A percentile compares a stretch with the other conserved stretches of the same genome.
phyloP scores from a whole-genome alignment of 2,113 vertebrate genomes.

The Epinephelus moara region DNA sequence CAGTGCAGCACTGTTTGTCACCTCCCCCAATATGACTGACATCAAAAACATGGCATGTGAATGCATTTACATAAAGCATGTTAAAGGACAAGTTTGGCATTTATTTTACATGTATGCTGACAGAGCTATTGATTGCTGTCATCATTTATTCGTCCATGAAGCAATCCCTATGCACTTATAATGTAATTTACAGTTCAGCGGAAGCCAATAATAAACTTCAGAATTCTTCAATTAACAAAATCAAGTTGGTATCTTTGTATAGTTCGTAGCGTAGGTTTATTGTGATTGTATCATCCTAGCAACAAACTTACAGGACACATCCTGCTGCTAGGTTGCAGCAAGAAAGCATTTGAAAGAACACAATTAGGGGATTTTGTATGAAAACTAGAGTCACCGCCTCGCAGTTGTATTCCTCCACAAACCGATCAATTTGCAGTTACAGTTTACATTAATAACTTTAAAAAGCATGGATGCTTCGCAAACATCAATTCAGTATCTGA shows the following conservation, averaged over 20 bases:
- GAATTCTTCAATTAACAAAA: slow-evolving; percentile 1
- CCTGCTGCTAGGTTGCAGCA: background rate
- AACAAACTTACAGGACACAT: background rate
- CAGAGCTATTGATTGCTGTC: background rate
- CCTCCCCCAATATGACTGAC: slow-evolving; percentile 14
- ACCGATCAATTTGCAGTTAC: no score
- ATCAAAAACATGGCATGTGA: slow-evolving; percentile 9
- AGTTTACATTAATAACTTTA: no score
- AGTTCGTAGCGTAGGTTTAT: background rate
- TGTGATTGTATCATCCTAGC: background rate
- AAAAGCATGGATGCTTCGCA: no score
- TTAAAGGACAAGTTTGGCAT: background rate
- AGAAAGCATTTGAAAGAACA: background rate
- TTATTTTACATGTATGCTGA: background rate
- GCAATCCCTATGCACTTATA: background rate
- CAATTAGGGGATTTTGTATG: background rate
- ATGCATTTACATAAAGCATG: background rate
- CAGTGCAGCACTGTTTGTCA: background rate
- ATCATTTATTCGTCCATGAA: slow-evolving; percentile 30
- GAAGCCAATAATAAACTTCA: background rate
- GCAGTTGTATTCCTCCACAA: no score
- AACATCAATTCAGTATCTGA: no score
- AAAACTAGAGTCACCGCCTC: no score
- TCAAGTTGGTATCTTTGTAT: background rate
- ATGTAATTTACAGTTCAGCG: background rate